phyloP scores from a whole-genome alignment of 2,113 vertebrate genomes.

The Cryptotis parvus region DNA sequence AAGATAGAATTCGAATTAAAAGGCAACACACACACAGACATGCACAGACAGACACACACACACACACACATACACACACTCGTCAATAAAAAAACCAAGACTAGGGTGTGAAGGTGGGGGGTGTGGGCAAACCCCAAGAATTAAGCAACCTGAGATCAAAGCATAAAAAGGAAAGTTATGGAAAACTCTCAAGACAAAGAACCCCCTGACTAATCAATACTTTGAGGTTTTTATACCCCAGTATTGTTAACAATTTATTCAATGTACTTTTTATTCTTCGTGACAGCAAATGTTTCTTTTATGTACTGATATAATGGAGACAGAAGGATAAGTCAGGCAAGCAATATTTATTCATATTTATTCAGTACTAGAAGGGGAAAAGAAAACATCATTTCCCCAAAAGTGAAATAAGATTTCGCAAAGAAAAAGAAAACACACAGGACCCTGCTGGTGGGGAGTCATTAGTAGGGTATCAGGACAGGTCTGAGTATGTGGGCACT shows the following conservation, averaged over 20 bases:
- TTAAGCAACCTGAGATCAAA: neutral
- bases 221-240: neutral
- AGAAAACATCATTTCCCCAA: neutral
- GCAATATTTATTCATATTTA: no score
- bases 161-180: neutral
- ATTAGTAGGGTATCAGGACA: no score
- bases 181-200: slow-evolving; percentile 24
- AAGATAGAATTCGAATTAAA: slow-evolving; percentile 42
- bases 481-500: no score
- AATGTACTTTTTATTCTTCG: neutral
- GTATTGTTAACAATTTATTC: neutral
- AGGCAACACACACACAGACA: neutral
- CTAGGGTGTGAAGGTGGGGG: no score
- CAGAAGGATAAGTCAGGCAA: no score
- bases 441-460: no score
- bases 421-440: neutral
- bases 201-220: slow-evolving; percentile 46
- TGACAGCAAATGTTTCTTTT: neutral
- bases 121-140: neutral
- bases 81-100: no score
- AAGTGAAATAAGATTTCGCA: neutral
- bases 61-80: no score
- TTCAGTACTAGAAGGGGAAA: no score
- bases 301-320: neutral
- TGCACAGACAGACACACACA: no score